A percentile compares a stretch with the other conserved stretches of the same genome.
These are phyloP conservation scores for Maccullochella peelii DNA, from an alignment of 2,113 vertebrate genomes.

Conservation along the genomic window DNA sequence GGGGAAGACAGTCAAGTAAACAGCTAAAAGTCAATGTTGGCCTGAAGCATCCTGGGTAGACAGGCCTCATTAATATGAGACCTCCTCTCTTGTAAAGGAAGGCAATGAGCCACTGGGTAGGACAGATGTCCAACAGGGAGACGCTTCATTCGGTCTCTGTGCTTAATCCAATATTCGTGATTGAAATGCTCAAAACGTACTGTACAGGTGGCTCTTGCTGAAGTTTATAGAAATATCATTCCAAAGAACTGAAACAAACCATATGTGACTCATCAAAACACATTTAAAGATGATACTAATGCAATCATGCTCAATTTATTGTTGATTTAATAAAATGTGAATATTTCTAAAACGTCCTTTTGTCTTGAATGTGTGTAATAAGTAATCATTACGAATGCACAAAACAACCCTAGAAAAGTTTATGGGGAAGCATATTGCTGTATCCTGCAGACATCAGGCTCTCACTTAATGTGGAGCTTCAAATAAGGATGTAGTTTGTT, in stretches of 20 bases:
- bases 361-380: not conserved
- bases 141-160: constrained; percentile 2
- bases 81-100: constrained; percentile 39
- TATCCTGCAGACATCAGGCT: constrained; percentile 6
- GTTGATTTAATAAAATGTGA: no score
- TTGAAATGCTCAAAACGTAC: not conserved
- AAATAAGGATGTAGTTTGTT: constrained; percentile 40
- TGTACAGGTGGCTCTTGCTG: not conserved
- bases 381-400: not conserved
- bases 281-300: not conserved
- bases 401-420: not conserved
- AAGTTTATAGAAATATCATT: not conserved
- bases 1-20: constrained; percentile 58
- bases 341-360: not conserved
- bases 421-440: not conserved
- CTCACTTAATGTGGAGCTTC: constrained; percentile 32
- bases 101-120: constrained; percentile 26
- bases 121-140: constrained; percentile 26
- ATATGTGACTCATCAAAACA: not conserved
- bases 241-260: not conserved
- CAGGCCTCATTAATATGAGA: constrained; percentile 56
- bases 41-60: constrained; percentile 57
- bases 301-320: not conserved
- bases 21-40: constrained; percentile 65
- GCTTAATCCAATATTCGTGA: constrained; percentile 22